Conservation (phyloP, 2,113 vertebrate species). For the Nansenia antarctica region DNA sequence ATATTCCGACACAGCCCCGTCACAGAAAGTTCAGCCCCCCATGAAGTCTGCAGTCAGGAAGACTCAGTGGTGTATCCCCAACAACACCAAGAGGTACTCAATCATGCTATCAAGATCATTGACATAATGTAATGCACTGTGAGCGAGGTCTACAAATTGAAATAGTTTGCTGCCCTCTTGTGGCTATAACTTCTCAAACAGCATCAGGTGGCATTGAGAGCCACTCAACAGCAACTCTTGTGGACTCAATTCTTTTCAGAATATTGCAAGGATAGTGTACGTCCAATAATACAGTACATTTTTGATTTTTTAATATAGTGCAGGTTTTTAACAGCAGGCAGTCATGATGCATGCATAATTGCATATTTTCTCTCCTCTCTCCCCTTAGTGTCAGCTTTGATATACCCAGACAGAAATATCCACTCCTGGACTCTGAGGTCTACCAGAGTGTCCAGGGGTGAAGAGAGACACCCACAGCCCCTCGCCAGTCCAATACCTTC, state of each 20-base stretch:
- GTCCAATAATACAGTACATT: neutral
- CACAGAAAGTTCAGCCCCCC: neutral
- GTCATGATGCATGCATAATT: neutral
- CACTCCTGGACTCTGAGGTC: constrained; percentile 50
- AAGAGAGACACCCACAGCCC: constrained; percentile 62
- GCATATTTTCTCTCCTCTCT: neutral
- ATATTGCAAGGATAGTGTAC: neutral
- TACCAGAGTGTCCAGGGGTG: constrained; percentile 81
- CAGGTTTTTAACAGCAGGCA: neutral
- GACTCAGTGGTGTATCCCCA: neutral
- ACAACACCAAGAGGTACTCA: constrained; percentile 11
- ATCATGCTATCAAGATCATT: neutral
- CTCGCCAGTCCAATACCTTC: constrained; percentile 80
- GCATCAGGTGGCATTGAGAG: too few species aligned
- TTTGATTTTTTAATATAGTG: neutral
- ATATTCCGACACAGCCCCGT: constrained; percentile 19
- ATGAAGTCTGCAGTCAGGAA: constrained; percentile 22
- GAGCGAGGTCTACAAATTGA: too few species aligned
- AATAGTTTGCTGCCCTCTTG: neutral
- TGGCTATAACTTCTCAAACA: too few species aligned
- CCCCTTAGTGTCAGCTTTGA: constrained; percentile 29
- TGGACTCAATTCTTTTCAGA: too few species aligned
- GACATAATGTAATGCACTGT: neutral
- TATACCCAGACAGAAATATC: constrained; percentile 51
- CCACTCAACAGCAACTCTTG: too few species aligned